Percentiles rank a stretch among this genome's conserved stretches.
These are phyloP conservation scores for Eumacrocentrus americanus DNA, from an alignment of 2,888 invertebrate species.

Conservation along the genomic window DNA sequence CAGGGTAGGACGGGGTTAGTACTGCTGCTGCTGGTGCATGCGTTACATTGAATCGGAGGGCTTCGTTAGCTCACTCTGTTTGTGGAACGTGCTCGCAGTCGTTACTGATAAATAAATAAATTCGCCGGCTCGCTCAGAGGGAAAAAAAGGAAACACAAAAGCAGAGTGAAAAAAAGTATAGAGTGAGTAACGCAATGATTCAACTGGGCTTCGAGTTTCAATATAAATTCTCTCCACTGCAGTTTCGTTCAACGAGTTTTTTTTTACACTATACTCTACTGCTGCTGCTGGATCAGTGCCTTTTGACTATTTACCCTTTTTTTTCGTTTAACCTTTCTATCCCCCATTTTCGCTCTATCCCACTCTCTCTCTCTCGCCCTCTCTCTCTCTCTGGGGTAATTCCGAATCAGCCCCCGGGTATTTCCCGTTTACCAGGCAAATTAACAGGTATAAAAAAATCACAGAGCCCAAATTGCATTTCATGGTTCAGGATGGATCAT, in stretches of 20 bases:
- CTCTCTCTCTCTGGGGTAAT: not conserved
- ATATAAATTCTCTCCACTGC: slow-evolving; percentile 2
- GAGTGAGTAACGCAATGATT: slow-evolving; percentile 5
- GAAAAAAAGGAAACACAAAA: slow-evolving; percentile 27
- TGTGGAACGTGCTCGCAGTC: slow-evolving; percentile 50
- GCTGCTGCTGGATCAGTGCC: not conserved
- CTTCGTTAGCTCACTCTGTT: slow-evolving; percentile 55
- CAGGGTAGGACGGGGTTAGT: not conserved
- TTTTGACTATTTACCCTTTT: not conserved
- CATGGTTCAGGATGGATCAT: not conserved
- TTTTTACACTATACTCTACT: not conserved
- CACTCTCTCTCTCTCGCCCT: not conserved
- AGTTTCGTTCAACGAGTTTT: not conserved
- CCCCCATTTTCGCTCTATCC: not conserved
- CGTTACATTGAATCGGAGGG: slow-evolving; percentile 25
- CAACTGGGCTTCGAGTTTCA: not conserved
- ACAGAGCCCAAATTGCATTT: not conserved
- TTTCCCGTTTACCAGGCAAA: not conserved
- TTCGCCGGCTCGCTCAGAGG: slow-evolving; percentile 37
- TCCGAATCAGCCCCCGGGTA: not conserved
- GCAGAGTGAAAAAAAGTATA: slow-evolving; percentile 2
- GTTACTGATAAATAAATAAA: slow-evolving; percentile 54
- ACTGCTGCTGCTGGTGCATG: too few relatives aligned
- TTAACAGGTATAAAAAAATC: slow-evolving; percentile 5
- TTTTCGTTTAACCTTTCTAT: not conserved